These are phyloP conservation scores for Chascanopsetta lugubris DNA, from an alignment of 2,113 vertebrate species.

Conservation along the genomic window DNA sequence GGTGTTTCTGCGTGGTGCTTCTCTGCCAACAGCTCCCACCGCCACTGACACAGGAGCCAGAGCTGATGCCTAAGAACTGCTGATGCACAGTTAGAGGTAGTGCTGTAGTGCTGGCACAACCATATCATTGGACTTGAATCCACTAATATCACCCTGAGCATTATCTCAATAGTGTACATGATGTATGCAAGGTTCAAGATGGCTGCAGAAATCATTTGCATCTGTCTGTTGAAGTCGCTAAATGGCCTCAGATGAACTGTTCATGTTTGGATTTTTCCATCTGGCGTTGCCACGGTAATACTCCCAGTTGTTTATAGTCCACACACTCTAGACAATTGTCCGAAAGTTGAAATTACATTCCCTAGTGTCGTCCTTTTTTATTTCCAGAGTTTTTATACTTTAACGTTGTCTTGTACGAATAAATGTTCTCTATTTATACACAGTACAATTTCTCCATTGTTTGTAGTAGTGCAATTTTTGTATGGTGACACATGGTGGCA, in stretches of 20 bases:
- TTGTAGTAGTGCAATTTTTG: constrained; percentile 12
- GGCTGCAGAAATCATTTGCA: not conserved
- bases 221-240: not conserved
- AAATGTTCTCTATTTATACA: constrained; percentile 47
- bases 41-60: constrained; percentile 15
- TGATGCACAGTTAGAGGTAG: no score
- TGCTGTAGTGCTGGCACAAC: not conserved
- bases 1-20: constrained; percentile 69
- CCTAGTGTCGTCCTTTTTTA: not conserved
- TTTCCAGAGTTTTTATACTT: constrained; percentile 9
- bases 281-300: not conserved
- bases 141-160: not conserved
- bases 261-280: not conserved
- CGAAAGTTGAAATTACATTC: not conserved
- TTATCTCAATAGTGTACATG: not conserved
- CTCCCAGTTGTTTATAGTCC: not conserved
- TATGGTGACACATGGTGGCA: constrained; percentile 58
- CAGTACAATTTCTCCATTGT: not conserved
- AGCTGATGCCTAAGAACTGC: constrained; percentile 33
- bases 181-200: not conserved
- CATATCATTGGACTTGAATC: not conserved
- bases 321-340: not conserved
- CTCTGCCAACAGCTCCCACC: constrained; percentile 37
- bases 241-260: constrained; percentile 17
- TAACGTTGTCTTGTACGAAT: constrained; percentile 31